phyloP scores from a whole-genome alignment of 2,888 invertebrate species.

The Argyresthia albistria region DNA sequence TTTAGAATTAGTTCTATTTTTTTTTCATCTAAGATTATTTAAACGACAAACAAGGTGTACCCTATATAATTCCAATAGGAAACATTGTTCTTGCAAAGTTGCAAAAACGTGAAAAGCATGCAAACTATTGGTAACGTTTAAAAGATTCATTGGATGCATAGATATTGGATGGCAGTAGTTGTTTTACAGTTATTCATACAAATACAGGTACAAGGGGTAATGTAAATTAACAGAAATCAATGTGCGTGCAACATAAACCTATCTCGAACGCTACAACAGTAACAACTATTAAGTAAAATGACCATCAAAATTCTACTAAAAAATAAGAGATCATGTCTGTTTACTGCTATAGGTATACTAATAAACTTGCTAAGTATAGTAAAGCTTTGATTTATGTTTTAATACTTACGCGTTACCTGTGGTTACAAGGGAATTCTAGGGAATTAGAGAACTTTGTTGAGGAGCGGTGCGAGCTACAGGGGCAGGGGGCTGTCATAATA shows the following conservation, averaged over 20 bases:
- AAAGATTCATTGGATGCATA: conserved; percentile 30
- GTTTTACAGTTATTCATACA: conserved; percentile 17
- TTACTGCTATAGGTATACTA: conserved; percentile 60
- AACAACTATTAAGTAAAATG: conserved; percentile 69
- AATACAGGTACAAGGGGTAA: not conserved
- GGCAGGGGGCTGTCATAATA: no score
- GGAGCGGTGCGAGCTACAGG: no score
- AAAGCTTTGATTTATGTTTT: conserved; percentile 38
- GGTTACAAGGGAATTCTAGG: not conserved
- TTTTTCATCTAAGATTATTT: no score
- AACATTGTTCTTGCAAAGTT: conserved; percentile 26
- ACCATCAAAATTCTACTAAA: conserved; percentile 68
- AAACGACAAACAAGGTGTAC: no score
- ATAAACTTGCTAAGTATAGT: conserved; percentile 59
- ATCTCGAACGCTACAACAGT: conserved; percentile 46
- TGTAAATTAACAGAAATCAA: conserved; percentile 29
- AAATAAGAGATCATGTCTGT: conserved; percentile 68
- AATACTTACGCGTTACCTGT: conserved; percentile 31
- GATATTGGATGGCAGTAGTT: conserved; percentile 49
- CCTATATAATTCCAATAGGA: conserved; percentile 20
- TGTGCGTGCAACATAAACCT: conserved; percentile 40
- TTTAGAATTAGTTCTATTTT: no score
- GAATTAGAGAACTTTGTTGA: no score
- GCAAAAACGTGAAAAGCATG: conserved; percentile 27
- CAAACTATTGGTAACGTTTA: conserved; percentile 11